phyloP scores from a whole-genome alignment of 1,140 invertebrate genomes.

The Diorhabda carinulata region DNA sequence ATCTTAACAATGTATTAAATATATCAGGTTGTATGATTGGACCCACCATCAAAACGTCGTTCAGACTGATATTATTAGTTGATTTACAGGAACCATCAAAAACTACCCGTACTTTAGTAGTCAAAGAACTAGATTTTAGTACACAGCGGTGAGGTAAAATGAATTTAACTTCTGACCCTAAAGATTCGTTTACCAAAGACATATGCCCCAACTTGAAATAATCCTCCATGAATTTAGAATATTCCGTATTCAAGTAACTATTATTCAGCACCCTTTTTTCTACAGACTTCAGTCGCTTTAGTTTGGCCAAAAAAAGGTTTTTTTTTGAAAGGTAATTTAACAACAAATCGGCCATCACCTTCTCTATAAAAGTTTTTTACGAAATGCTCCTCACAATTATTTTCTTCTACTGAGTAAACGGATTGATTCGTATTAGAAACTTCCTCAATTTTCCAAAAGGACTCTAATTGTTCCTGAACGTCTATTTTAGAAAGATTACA shows the following conservation, averaged over 20 bases:
- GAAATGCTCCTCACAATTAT: conserved; percentile 7
- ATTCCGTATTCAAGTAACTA: conserved; percentile 16
- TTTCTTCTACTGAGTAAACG: not conserved
- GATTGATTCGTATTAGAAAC: not conserved
- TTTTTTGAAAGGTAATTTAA: conserved; percentile 11
- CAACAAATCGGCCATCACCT: conserved; percentile 16
- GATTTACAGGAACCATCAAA: conserved; percentile 2
- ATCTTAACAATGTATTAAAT: not conserved
- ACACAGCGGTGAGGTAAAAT: not conserved
- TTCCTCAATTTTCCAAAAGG: conserved; percentile 5
- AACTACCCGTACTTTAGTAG: conserved; percentile 6
- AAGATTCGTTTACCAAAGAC: conserved; percentile 21
- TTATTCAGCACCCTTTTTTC: conserved; percentile 17
- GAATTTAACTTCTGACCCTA: not conserved
- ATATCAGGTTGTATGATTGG: conserved; percentile 1
- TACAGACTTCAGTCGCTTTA: conserved; percentile 14
- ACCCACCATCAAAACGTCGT: not conserved
- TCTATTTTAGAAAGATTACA: conserved; percentile 3
- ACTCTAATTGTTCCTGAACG: conserved; percentile 7
- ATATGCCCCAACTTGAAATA: conserved; percentile 42
- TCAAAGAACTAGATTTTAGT: not conserved
- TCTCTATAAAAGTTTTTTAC: conserved; percentile 7
- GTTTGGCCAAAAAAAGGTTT: not conserved
- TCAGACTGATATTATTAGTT: not conserved
- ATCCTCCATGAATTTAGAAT: conserved; percentile 39